Evolutionary conservation across 2,888 invertebrate species (phyloP).

Genomic region (Eulithis prunata): DNA sequence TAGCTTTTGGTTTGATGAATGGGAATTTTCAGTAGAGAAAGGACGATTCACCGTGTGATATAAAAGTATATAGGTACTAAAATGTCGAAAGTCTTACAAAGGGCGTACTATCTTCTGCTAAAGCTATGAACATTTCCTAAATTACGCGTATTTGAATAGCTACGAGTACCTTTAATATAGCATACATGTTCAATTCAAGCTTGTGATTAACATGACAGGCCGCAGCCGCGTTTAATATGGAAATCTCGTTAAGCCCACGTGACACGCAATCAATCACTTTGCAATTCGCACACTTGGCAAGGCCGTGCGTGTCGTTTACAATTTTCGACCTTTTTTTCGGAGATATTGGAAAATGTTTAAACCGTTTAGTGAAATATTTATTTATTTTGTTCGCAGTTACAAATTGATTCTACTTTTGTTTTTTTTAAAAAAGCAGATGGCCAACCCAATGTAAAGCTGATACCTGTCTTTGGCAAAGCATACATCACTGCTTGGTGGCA

Average conservation of each 20-base stretch:
- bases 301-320: conserved; percentile 26
- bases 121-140: too few species aligned
- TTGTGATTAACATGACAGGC: conserved; percentile 51
- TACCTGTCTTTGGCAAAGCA: too few species aligned
- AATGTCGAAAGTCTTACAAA: too few species aligned
- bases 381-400: neutral
- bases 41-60: too few species aligned
- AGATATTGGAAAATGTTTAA: neutral
- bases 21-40: too few species aligned
- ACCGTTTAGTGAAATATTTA: neutral
- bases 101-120: too few species aligned
- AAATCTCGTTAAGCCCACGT: conserved; percentile 55
- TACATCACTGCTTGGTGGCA: too few species aligned
- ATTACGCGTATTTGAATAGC: too few species aligned
- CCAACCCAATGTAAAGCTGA: too few species aligned
- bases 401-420: neutral
- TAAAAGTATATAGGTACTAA: too few species aligned
- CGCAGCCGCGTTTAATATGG: conserved; percentile 52
- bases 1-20: too few species aligned
- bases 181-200: conserved; percentile 3
- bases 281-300: conserved; percentile 52
- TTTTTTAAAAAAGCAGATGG: neutral
- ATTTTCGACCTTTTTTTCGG: neutral
- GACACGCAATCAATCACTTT: conserved; percentile 57
- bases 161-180: neutral